Evolutionary conservation across 1,140 invertebrate genomes (phyloP).

Genomic region (Sinella curviseta): DNA sequence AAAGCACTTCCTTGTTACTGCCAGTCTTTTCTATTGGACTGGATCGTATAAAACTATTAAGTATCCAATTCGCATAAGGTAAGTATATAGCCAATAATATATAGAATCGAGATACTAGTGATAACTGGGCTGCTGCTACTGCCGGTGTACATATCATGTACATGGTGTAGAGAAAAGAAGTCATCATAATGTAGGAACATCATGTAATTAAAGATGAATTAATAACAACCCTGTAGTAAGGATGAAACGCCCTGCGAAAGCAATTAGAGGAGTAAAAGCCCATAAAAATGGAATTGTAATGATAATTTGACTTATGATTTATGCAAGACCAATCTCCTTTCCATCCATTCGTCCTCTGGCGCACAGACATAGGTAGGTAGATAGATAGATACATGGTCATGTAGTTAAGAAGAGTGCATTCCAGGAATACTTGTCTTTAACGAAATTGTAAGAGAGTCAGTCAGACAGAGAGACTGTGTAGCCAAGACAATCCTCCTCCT

Average conservation of each 20-base stretch:
- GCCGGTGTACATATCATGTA: too few species aligned
- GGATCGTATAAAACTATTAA: too few species aligned
- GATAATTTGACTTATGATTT: constrained; percentile 20
- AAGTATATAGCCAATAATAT: too few species aligned
- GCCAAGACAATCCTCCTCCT: background rate
- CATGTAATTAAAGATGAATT: constrained; percentile 20
- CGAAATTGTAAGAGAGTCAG: background rate
- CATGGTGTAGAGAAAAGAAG: too few species aligned
- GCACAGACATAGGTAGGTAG: too few species aligned
- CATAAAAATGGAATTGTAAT: constrained; percentile 25
- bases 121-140: too few species aligned
- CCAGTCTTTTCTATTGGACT: too few species aligned
- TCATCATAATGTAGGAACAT: constrained; percentile 7
- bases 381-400: too few species aligned
- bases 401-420: background rate
- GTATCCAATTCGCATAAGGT: too few species aligned
- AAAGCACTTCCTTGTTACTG: too few species aligned
- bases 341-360: too few species aligned
- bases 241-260: constrained; percentile 21
- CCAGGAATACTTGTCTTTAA: background rate
- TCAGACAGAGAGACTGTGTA: background rate
- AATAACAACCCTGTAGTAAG: background rate
- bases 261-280: constrained; percentile 19
- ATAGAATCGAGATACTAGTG: too few species aligned
- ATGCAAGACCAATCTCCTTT: constrained; percentile 19